Conservation (phyloP, 2,888 invertebrate species). For the Lithophane semibrunnea region DNA sequence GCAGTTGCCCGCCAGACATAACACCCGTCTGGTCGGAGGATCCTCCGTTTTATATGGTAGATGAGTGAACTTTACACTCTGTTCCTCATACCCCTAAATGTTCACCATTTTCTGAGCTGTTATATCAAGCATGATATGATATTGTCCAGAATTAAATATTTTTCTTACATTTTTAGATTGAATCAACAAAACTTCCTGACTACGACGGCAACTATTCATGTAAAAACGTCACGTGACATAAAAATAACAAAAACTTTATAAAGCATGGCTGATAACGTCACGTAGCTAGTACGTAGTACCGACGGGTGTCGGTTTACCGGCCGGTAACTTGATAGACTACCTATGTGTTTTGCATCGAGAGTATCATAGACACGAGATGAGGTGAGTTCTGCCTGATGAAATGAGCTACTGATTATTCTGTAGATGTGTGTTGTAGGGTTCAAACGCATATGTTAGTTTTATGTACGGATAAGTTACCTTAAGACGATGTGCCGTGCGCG, state of each 20-base stretch:
- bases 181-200: neutral
- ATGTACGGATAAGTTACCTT: neutral
- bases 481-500: neutral
- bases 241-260: conserved; percentile 24
- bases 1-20: too few species aligned
- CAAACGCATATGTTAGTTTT: neutral
- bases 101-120: too few species aligned
- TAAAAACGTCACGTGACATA: conserved; percentile 18
- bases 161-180: neutral
- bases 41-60: too few species aligned
- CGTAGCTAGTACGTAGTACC: conserved; percentile 31
- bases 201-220: neutral
- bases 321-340: conserved; percentile 53
- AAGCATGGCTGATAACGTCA: conserved; percentile 32
- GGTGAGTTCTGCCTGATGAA: neutral
- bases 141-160: neutral
- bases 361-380: conserved; percentile 17
- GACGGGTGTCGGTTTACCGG: conserved; percentile 37
- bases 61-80: too few species aligned
- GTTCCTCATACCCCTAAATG: too few species aligned
- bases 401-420: conserved; percentile 35
- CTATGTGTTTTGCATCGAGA: conserved; percentile 51
- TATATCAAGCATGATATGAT: neutral
- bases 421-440: neutral
- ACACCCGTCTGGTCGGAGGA: too few species aligned